Evolutionary conservation across 2,888 invertebrate genomes (phyloP).

Genomic region (Conchocele bisecta): DNA sequence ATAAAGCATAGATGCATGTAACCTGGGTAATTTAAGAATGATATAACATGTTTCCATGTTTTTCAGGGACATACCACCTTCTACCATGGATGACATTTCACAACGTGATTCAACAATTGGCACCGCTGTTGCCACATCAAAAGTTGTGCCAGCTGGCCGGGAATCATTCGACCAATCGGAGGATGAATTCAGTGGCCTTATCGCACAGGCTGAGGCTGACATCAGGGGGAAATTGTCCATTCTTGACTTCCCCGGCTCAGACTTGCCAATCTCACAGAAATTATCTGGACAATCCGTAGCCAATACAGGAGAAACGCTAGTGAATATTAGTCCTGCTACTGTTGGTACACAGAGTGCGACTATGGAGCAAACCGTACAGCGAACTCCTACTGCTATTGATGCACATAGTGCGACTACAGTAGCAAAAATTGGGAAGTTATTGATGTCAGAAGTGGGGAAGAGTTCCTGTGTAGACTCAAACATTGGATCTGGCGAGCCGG

Average conservation of each 20-base stretch:
- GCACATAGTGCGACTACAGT: too few species aligned
- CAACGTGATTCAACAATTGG: too few species aligned
- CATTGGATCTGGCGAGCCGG: too few species aligned
- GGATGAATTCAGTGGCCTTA: constrained; percentile 29
- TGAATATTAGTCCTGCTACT: not conserved
- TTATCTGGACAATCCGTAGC: too few species aligned
- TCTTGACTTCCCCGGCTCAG: constrained; percentile 18
- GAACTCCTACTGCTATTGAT: too few species aligned
- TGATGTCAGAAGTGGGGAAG: too few species aligned
- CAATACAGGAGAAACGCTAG: not conserved
- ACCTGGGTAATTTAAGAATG: not conserved
- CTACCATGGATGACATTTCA: too few species aligned
- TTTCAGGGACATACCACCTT: not conserved
- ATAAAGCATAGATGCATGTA: not conserved
- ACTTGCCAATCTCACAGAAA: not conserved
- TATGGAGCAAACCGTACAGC: too few species aligned
- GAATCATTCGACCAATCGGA: constrained; percentile 1
- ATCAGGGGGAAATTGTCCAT: constrained; percentile 31
- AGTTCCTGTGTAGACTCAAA: too few species aligned
- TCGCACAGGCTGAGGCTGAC: constrained; percentile 27
- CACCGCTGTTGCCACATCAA: not conserved
- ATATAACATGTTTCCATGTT: not conserved
- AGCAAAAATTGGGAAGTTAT: too few species aligned
- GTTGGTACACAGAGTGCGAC: too few species aligned
- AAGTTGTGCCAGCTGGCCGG: not conserved